A percentile compares a stretch with the other conserved stretches of the same genome.
phyloP scores from a whole-genome alignment of 2,888 invertebrate genomes.

The Limnephilus lunatus region DNA sequence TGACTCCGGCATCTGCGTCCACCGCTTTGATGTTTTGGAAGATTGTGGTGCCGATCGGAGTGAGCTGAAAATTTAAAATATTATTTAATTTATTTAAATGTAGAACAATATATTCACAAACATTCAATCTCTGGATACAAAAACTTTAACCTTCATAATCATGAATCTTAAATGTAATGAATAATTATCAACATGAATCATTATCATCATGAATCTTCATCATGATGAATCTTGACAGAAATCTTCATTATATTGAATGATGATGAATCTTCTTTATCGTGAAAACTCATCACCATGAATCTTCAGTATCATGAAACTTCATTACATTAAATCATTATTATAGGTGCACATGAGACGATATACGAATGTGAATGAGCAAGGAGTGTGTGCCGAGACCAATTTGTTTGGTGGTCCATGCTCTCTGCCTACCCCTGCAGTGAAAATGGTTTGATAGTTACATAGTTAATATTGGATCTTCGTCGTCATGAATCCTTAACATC shows the following conservation, averaged over 20 bases:
- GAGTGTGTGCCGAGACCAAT: too few relatives aligned
- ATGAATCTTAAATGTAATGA: not conserved
- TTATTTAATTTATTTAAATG: not conserved
- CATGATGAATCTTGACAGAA: not conserved
- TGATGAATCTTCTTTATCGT: not conserved
- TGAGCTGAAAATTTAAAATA: constrained; percentile 79
- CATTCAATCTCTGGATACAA: not conserved
- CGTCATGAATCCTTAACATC: too few relatives aligned
- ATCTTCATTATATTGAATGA: not conserved
- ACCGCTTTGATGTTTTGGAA: constrained; percentile 88
- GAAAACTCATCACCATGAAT: too few relatives aligned
- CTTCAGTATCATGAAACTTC: not conserved
- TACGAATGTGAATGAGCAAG: too few relatives aligned
- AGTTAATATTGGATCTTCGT: too few relatives aligned
- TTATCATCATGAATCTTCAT: not conserved
- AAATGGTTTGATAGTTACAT: too few relatives aligned
- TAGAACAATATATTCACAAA: not conserved
- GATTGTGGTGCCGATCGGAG: constrained; percentile 90
- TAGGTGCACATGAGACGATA: too few relatives aligned
- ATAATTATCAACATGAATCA: too few relatives aligned
- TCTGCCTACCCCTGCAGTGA: too few relatives aligned
- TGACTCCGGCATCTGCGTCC: constrained; percentile 92
- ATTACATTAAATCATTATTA: not conserved
- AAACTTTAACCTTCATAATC: not conserved
- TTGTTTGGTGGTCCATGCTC: too few relatives aligned